A percentile compares a stretch with the other conserved stretches of the same genome.
Evolutionary conservation across 2,888 invertebrate genomes (phyloP).

Genomic region (Lasioglossum oenotherae): DNA sequence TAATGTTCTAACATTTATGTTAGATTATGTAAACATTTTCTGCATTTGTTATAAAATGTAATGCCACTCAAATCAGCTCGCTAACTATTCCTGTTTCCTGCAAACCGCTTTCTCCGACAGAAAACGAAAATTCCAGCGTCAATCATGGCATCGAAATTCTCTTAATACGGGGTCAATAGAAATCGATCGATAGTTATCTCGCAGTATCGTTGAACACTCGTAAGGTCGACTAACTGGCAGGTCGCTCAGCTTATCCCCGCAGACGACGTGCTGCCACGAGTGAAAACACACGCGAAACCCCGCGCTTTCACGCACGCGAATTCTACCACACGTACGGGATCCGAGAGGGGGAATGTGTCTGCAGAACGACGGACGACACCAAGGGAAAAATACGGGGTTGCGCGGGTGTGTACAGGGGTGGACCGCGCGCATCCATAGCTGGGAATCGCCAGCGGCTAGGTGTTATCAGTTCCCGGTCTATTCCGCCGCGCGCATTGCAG

Average conservation of each 20-base stretch:
- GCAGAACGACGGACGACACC: constrained; percentile 8
- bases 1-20: no score
- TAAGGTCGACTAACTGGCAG: background rate
- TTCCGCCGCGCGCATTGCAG: constrained; percentile 39
- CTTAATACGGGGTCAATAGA: background rate
- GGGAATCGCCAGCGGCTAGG: constrained; percentile 50
- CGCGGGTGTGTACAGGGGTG: constrained; percentile 11
- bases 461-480: constrained; percentile 46
- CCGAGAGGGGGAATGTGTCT: background rate
- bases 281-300: background rate
- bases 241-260: background rate
- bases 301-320: background rate
- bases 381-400: constrained; percentile 21
- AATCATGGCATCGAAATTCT: background rate
- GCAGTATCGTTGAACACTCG: background rate
- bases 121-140: no score
- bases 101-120: no score
- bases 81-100: no score
- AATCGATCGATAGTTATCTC: constrained; percentile 2
- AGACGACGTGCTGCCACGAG: constrained; percentile 14
- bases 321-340: background rate
- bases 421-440: constrained; percentile 35
- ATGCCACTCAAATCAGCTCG: no score
- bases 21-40: no score
- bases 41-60: no score